Evolutionary conservation across 2,797 vertebrate genomes (phyloP).

Genomic region (Orestias chungarensis): DNA sequence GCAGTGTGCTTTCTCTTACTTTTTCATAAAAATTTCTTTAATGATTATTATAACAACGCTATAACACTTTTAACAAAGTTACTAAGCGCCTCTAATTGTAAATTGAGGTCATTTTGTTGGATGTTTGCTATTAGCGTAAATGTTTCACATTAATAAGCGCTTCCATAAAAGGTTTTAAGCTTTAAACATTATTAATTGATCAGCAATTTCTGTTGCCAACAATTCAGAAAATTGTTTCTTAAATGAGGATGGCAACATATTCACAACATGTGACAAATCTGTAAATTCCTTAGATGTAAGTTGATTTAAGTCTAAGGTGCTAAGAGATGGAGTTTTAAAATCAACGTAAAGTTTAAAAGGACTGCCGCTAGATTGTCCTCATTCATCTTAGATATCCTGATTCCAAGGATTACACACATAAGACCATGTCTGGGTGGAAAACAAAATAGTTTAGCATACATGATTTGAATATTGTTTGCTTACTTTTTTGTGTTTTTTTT

Average conservation of each 20-base stretch:
- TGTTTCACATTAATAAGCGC: background rate
- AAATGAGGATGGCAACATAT: background rate
- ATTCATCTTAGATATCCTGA: too few relatives aligned
- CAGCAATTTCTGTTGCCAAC: background rate
- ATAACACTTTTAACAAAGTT: background rate
- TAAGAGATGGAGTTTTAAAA: background rate
- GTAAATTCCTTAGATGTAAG: background rate
- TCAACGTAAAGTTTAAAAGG: background rate
- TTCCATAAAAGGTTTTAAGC: background rate
- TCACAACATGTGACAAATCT: background rate
- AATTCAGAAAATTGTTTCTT: background rate
- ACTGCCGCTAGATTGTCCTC: too few relatives aligned
- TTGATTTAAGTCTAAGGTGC: background rate
- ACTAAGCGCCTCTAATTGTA: background rate
- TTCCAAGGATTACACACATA: too few relatives aligned
- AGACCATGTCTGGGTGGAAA: too few relatives aligned
- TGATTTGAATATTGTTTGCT: too few relatives aligned
- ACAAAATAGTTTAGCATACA: too few relatives aligned
- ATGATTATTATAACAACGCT: background rate
- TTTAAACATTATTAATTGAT: background rate
- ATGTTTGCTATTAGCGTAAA: background rate
- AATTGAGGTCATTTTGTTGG: background rate
- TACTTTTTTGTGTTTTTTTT: too few relatives aligned
- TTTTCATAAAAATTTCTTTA: background rate
- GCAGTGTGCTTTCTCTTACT: slow-evolving; percentile 3